Base-by-base conservation (phyloP, 2,888 invertebrate species). In the Dasysyrphus albostriatus region DNA sequence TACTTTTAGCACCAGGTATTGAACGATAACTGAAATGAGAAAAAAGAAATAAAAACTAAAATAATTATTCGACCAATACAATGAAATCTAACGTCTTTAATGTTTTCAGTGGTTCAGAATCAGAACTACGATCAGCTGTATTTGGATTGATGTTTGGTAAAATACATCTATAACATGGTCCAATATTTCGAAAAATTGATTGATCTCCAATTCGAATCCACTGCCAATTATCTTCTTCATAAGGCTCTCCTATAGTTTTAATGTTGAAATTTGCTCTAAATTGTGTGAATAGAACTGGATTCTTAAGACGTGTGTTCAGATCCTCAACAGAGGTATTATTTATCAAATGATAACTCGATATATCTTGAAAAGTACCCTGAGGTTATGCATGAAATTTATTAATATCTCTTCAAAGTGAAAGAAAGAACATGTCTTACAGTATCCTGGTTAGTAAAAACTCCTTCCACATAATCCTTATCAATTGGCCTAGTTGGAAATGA, bases 241-340 rank as follows among this genome's bases (percentile, higher is more conserved):
- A 95, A 0, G 95, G 91, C 59, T 92, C 89, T 2, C 94, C 93
- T 0, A 94, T 94, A 70, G 93, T 92, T 76, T 94, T 93, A 3
- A 96, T 91, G 7, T 96, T 93, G 89, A 97, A 96, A 91, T 96
- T 96, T 0, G 95, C 95, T 58, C 96, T 93, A 91, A 96, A 96
- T 87, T 94, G 93, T 10, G 93, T 92, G 1, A 94, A 90, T 16
- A 92, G 90, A 0, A 96, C 94, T 6, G 93, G 92, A 7, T 92
- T 91, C 44, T 93, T 92, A 0, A 93, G 90, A 0, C 95, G 94
- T 1, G 91, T 93, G 90, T 96, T 96, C 44, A 97, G 91, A 47
- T 96, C 96, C 0, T 93, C 93, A 0, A 96, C 91, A 0, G 96
- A 96, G 0, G 94, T 93, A 70, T 95, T 94, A 89, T 95, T 95